These are phyloP conservation scores for Drosophila bunnanda DNA, from an alignment of 2,888 invertebrate genomes.

Conservation along the genomic window DNA sequence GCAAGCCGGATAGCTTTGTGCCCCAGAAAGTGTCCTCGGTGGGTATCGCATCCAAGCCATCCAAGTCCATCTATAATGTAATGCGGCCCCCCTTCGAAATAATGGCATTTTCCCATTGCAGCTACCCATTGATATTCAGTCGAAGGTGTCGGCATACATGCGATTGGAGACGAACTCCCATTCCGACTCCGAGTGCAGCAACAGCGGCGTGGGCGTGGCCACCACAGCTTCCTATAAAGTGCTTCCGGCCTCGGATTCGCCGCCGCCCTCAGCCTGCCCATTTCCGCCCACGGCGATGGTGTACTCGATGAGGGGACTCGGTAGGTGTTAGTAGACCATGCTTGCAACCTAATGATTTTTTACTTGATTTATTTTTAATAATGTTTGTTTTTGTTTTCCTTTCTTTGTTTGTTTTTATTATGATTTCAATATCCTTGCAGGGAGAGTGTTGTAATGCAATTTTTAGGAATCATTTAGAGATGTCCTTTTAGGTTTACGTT, in stretches of 20 bases:
- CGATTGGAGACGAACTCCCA: slow-evolving; percentile 84
- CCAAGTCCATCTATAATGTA: slow-evolving; percentile 10
- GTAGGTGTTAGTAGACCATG: slow-evolving; percentile 85
- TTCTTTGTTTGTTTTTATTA: slow-evolving; percentile 16
- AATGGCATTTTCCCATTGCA: slow-evolving; percentile 79
- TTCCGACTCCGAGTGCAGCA: slow-evolving; percentile 85
- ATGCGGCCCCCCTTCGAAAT: not conserved
- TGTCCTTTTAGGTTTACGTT: not conserved
- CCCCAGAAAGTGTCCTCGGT: slow-evolving; percentile 95
- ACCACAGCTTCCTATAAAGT: slow-evolving; percentile 85
- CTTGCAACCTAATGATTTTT: slow-evolving; percentile 60
- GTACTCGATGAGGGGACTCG: slow-evolving; percentile 86
- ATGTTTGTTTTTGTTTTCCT: not conserved
- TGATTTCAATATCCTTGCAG: slow-evolving; percentile 1
- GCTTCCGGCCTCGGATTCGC: slow-evolving; percentile 85
- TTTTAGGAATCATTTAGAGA: too few relatives aligned
- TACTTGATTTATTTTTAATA: slow-evolving; percentile 3
- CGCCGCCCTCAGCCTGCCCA: slow-evolving; percentile 85
- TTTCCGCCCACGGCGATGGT: slow-evolving; percentile 95
- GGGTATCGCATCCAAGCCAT: slow-evolving; percentile 84
- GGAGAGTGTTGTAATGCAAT: too few relatives aligned
- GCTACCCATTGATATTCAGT: slow-evolving; percentile 96
- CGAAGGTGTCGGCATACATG: slow-evolving; percentile 92
- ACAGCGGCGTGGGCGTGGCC: slow-evolving; percentile 83
- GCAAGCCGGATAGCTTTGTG: slow-evolving; percentile 97